These are phyloP conservation scores for Regulus satrapa DNA, from an alignment of 2,113 vertebrate genomes.

Conservation along the genomic window DNA sequence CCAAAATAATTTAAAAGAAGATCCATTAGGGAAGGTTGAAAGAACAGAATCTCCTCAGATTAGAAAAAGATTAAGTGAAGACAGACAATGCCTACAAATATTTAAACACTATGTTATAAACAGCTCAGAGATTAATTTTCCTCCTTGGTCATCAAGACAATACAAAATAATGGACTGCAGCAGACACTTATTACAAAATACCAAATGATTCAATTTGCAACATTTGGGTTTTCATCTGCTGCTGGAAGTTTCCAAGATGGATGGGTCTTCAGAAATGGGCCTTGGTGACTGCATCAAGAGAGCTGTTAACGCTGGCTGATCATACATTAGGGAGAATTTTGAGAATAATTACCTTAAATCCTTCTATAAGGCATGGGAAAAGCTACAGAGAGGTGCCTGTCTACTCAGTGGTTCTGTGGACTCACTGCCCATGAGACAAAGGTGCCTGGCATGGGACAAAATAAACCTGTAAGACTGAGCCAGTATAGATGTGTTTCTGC, in stretches of 20 bases:
- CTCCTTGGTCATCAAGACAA: not conserved
- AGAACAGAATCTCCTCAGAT: not conserved
- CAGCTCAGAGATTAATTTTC: slow-evolving; percentile 10
- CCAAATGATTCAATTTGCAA: not conserved
- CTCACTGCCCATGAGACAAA: not conserved
- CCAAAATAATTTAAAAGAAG: slow-evolving; percentile 33
- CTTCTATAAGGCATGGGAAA: not conserved
- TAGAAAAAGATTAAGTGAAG: not conserved
- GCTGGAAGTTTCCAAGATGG: not conserved
- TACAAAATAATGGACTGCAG: not conserved
- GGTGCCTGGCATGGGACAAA: not conserved
- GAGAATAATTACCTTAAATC: not conserved
- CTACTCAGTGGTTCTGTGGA: not conserved
- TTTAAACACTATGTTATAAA: not conserved
- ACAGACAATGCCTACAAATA: slow-evolving; percentile 13
- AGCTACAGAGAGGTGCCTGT: not conserved
- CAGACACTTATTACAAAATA: not conserved
- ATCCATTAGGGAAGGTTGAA: not conserved
- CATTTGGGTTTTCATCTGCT: slow-evolving; percentile 16
- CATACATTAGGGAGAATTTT: not conserved
- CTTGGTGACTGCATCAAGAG: not conserved
- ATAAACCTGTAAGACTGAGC: not conserved
- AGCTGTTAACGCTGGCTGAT: not conserved
- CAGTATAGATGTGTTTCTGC: not conserved
- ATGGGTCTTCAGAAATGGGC: not conserved